These are phyloP conservation scores for Zoanthus sansibaricus DNA, from an alignment of 92 coral and sea anemone genomes.

Conservation along the genomic window DNA sequence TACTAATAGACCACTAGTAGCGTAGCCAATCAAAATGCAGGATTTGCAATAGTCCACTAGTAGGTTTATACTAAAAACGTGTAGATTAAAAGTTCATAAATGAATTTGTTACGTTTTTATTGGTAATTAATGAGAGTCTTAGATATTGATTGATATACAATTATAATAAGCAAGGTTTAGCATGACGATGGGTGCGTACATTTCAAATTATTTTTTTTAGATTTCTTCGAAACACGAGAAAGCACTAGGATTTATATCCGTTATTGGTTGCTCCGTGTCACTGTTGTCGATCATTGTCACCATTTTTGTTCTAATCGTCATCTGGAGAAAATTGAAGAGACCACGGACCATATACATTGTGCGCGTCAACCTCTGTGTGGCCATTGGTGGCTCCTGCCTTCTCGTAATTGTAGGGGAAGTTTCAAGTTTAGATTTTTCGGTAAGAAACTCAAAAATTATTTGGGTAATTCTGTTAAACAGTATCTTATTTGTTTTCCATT, in stretches of 20 bases:
- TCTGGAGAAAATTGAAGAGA: constrained; percentile 66
- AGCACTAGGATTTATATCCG: constrained; percentile 83
- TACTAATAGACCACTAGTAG: too few relatives aligned
- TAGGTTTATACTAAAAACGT: too few relatives aligned
- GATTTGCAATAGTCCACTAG: too few relatives aligned
- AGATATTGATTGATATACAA: too few relatives aligned
- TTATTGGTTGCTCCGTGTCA: constrained; percentile 87
- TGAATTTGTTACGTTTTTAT: too few relatives aligned
- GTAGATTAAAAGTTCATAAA: too few relatives aligned
- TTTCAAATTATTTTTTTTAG: neutral
- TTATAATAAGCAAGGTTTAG: too few relatives aligned
- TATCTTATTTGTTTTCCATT: too few relatives aligned
- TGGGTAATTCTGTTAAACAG: neutral
- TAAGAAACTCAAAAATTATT: neutral
- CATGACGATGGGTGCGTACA: too few relatives aligned
- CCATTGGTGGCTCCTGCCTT: constrained; percentile 8
- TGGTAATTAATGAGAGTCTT: too few relatives aligned
- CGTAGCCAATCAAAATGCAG: too few relatives aligned
- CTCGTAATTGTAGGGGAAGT: constrained; percentile 10
- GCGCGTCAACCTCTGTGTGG: constrained; percentile 20
- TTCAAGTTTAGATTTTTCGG: constrained; percentile 12
- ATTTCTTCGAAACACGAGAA: constrained; percentile 52
- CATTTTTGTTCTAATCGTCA: constrained; percentile 65
- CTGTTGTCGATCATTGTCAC: constrained; percentile 79
- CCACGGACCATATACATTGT: constrained; percentile 10